These are phyloP conservation scores for Pristionchus arcanus DNA, from an alignment of 2,888 invertebrate species.

Conservation along the genomic window DNA sequence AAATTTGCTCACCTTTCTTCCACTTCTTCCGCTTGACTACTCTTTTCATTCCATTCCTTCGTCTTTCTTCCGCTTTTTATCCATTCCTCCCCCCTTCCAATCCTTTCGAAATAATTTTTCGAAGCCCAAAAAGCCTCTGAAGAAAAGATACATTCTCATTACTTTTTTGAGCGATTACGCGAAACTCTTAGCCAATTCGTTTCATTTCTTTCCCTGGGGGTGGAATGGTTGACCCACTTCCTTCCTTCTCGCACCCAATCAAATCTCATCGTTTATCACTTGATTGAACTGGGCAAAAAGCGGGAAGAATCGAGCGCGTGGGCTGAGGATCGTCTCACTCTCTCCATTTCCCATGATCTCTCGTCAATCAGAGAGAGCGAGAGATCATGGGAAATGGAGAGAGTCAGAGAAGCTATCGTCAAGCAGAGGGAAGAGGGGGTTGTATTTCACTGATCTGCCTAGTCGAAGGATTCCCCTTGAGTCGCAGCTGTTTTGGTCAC, in stretches of 20 bases:
- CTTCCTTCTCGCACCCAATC: conserved; percentile 36
- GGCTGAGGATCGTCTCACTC: no score
- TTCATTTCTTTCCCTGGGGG: not conserved
- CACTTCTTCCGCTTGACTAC: conserved; percentile 23
- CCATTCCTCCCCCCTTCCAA: not conserved
- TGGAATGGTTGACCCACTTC: conserved; percentile 38
- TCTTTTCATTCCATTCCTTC: conserved; percentile 14
- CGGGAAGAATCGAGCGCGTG: not conserved
- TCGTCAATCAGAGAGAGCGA: no score
- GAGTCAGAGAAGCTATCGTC: not conserved
- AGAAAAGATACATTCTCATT: no score
- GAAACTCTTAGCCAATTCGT: not conserved
- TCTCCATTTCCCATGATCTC: no score
- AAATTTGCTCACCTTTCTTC: conserved; percentile 34
- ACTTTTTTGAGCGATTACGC: no score
- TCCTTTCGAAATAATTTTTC: not conserved
- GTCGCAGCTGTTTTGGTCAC: conserved; percentile 25
- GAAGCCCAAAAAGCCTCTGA: no score
- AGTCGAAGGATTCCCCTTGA: not conserved
- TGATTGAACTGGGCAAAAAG: conserved; percentile 16
- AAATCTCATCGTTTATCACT: conserved; percentile 37
- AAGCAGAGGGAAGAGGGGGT: not conserved
- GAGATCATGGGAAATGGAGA: not conserved
- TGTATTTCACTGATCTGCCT: not conserved
- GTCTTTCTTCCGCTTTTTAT: not conserved